phyloP scores from a whole-genome alignment of 2,888 invertebrate genomes.

The Poecilobothrus nobilitatus region DNA sequence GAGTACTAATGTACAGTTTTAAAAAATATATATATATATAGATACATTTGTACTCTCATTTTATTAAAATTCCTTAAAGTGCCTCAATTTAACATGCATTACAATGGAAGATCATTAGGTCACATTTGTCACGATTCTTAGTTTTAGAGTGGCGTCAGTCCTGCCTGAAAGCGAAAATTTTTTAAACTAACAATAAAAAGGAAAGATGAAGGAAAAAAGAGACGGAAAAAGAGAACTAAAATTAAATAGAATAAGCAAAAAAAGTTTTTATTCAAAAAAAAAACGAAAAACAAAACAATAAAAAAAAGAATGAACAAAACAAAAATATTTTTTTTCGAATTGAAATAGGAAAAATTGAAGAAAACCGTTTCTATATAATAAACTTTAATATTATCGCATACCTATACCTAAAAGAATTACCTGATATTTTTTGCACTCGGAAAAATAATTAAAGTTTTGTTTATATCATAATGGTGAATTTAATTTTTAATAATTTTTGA shows the following conservation, averaged over 20 bases:
- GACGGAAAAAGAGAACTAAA: too few relatives aligned
- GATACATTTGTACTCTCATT: not conserved
- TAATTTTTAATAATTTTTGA: too few relatives aligned
- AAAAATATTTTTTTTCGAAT: not conserved
- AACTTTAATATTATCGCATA: not conserved
- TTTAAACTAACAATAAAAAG: not conserved
- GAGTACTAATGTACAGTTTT: not conserved
- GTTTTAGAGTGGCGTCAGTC: constrained; percentile 4
- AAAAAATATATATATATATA: too few relatives aligned
- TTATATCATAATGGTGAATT: too few relatives aligned
- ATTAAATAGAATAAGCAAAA: too few relatives aligned
- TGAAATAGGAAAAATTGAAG: not conserved
- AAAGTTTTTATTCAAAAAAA: too few relatives aligned
- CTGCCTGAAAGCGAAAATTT: constrained; percentile 4
- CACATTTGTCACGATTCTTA: constrained; percentile 9
- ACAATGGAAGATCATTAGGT: constrained; percentile 10
- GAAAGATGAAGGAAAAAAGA: too few relatives aligned
- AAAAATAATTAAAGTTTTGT: too few relatives aligned
- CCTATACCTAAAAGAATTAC: not conserved
- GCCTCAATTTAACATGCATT: constrained; percentile 3
- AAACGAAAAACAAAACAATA: too few relatives aligned
- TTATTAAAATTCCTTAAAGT: constrained; percentile 6
- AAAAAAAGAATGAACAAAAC: too few relatives aligned
- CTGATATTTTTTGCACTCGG: too few relatives aligned
- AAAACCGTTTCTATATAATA: not conserved